A percentile compares a stretch with the other conserved stretches of the same genome.
These are phyloP conservation scores for Xiphydria camelus DNA, from an alignment of 2,888 invertebrate species.

Conservation along the genomic window DNA sequence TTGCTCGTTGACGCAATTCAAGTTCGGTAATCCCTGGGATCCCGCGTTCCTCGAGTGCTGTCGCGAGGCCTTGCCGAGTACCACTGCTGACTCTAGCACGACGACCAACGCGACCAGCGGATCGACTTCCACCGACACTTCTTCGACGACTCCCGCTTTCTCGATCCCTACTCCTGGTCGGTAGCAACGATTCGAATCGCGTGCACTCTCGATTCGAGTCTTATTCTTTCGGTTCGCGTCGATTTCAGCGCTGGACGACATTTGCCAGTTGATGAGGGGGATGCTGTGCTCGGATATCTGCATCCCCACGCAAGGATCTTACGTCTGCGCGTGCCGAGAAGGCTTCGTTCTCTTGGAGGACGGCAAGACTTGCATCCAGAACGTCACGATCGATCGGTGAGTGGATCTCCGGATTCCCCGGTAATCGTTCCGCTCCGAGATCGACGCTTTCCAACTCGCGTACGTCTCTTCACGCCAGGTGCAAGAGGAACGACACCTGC, in stretches of 20 bases:
- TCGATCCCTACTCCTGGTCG: too few species aligned
- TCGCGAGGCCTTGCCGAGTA: conserved; percentile 50
- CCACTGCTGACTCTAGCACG: conserved; percentile 22
- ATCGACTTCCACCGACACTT: conserved; percentile 1
- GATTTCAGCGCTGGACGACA: conserved; percentile 48
- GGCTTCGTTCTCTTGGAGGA: conserved; percentile 73
- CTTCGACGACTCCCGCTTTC: conserved; percentile 12
- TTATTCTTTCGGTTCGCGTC: too few species aligned
- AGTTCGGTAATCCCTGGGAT: conserved; percentile 65
- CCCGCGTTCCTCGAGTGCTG: conserved; percentile 68
- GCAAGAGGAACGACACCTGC: conserved; percentile 70
- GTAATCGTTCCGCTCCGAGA: neutral
- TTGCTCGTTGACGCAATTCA: conserved; percentile 62
- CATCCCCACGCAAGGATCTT: conserved; percentile 73
- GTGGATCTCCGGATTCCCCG: conserved; percentile 8
- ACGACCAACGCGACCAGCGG: conserved; percentile 15
- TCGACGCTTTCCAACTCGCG: neutral
- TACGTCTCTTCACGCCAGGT: conserved; percentile 60
- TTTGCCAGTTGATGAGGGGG: conserved; percentile 60
- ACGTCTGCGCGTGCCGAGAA: conserved; percentile 70
- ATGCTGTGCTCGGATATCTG: conserved; percentile 78
- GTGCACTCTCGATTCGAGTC: too few species aligned
- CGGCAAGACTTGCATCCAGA: conserved; percentile 68
- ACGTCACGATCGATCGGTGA: conserved; percentile 46
- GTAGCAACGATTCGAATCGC: too few species aligned